Conservation (phyloP, 2,113 vertebrate species). For the Forbesichthys agassizii region DNA sequence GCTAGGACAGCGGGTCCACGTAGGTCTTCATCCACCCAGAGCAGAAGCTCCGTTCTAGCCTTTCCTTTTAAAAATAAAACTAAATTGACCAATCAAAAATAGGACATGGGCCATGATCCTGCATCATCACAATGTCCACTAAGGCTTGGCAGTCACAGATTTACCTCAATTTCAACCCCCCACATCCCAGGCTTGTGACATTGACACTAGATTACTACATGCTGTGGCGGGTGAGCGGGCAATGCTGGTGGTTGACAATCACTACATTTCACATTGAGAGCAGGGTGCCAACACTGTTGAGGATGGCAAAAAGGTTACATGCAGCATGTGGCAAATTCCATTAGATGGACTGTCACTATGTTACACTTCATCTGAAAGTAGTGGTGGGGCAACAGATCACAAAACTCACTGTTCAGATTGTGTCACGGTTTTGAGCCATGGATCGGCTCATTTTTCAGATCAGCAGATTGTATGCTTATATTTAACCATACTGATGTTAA, state of each 20-base stretch:
- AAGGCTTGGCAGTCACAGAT: not conserved
- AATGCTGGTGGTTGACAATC: not conserved
- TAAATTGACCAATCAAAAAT: not conserved
- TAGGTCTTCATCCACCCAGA: not conserved
- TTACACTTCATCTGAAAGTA: not conserved
- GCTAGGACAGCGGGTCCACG: conserved; percentile 3
- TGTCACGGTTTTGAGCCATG: no score
- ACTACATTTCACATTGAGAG: conserved; percentile 6
- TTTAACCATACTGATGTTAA: no score
- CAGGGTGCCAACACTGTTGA: not conserved
- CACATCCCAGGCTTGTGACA: no score
- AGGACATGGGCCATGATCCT: not conserved
- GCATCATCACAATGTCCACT: not conserved
- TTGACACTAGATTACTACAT: not conserved
- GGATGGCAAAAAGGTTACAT: not conserved
- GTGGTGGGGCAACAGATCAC: no score
- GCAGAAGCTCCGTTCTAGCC: not conserved
- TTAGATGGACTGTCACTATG: not conserved
- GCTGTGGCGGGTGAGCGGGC: no score
- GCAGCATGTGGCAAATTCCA: not conserved
- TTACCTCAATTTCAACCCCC: not conserved
- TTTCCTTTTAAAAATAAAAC: not conserved
- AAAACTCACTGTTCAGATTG: no score
- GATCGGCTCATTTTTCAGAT: no score
- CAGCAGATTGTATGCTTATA: no score